Evolutionary conservation across 2,888 invertebrate genomes (phyloP).

Genomic region (Melangyna quadrimaculata): DNA sequence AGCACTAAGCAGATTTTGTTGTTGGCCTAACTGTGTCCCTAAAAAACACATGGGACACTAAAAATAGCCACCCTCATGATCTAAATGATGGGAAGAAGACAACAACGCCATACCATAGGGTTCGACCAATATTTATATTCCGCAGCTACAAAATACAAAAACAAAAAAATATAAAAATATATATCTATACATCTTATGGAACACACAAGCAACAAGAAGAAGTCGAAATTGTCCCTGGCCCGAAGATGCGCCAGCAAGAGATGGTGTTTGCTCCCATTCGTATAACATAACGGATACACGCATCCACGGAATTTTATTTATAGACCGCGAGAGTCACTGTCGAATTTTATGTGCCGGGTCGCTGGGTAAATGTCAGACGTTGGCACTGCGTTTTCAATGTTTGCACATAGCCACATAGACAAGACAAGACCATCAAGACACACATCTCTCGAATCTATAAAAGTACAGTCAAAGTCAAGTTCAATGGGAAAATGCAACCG

Average conservation of each 20-base stretch:
- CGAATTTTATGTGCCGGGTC: constrained; percentile 65
- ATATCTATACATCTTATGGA: constrained; percentile 15
- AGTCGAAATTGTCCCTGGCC: constrained; percentile 29
- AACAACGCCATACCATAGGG: constrained; percentile 67
- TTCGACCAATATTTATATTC: constrained; percentile 71
- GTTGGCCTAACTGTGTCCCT: constrained; percentile 70
- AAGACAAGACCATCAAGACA: constrained; percentile 20
- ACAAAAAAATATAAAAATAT: constrained; percentile 31
- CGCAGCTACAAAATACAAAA: constrained; percentile 35
- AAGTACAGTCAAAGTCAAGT: constrained; percentile 72
- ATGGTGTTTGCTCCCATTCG: constrained; percentile 71
- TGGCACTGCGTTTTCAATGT: constrained; percentile 68
- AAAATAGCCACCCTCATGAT: constrained; percentile 72
- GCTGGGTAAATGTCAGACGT: constrained; percentile 71
- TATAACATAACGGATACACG: constrained; percentile 71
- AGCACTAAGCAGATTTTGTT: constrained; percentile 46
- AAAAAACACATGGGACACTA: constrained; percentile 71
- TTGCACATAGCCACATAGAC: constrained; percentile 48
- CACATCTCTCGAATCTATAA: constrained; percentile 57
- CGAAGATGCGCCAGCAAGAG: constrained; percentile 33
- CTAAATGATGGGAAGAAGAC: constrained; percentile 72
- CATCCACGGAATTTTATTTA: constrained; percentile 66
- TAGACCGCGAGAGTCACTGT: constrained; percentile 58
- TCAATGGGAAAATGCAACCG: constrained; percentile 70
- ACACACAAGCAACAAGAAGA: constrained; percentile 26